These are phyloP conservation scores for Zoanthus sansibaricus DNA, from an alignment of 92 coral and sea anemone genomes.

Conservation along the genomic window DNA sequence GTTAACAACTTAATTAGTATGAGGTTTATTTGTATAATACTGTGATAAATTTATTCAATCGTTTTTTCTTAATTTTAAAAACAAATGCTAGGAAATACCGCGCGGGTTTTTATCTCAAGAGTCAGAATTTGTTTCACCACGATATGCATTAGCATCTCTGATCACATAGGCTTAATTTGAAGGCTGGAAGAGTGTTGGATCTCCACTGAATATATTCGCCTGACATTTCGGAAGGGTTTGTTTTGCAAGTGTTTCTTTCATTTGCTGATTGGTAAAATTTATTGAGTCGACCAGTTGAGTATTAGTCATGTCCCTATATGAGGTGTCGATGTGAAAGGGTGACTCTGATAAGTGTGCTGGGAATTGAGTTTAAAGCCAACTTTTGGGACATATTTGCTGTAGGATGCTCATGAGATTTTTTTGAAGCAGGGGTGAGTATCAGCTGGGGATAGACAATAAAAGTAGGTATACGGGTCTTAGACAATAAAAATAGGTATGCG, in stretches of 20 bases:
- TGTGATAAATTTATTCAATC: too few relatives aligned
- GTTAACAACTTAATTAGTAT: too few relatives aligned
- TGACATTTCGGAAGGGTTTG: not conserved
- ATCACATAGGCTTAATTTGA: not conserved
- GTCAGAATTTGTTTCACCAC: too few relatives aligned
- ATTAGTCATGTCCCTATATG: not conserved
- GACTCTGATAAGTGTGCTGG: not conserved
- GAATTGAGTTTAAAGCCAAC: not conserved
- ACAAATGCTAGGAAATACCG: too few relatives aligned
- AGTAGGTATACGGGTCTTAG: too few relatives aligned
- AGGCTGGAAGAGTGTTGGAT: not conserved
- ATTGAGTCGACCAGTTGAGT: not conserved
- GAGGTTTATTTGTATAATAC: too few relatives aligned
- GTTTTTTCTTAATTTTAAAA: too few relatives aligned
- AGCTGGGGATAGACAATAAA: not conserved
- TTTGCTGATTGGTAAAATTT: too few relatives aligned
- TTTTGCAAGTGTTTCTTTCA: not conserved
- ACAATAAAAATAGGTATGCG: not conserved
- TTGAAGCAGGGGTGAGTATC: not conserved
- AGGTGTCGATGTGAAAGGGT: not conserved
- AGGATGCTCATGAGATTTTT: not conserved
- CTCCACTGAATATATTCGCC: slow-evolving; percentile 1
- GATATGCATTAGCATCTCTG: not conserved
- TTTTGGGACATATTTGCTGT: not conserved
- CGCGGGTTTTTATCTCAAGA: too few relatives aligned